A percentile compares a stretch with the other conserved stretches of the same genome.
Conservation (phyloP, 2,797 vertebrate genomes). For the Malacoraja senta region DNA sequence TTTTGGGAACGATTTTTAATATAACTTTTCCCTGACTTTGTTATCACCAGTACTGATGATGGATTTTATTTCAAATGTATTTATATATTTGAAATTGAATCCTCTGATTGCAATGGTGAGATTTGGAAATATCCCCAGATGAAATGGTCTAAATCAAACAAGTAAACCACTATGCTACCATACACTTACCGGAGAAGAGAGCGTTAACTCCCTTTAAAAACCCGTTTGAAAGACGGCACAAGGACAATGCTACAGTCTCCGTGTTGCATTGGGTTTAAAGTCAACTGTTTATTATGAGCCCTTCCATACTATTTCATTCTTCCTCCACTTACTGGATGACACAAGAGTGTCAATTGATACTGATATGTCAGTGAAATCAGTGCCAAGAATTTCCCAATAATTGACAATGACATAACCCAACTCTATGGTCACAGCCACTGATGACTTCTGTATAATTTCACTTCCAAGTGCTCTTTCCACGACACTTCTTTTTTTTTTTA, state of each 20-base stretch:
- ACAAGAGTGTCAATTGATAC: not conserved
- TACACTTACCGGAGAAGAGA: not conserved
- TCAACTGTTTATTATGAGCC: not conserved
- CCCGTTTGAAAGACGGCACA: not conserved
- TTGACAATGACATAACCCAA: not conserved
- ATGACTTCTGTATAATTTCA: not conserved
- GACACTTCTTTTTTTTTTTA: not conserved
- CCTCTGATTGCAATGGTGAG: too few species aligned
- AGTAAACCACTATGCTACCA: too few species aligned
- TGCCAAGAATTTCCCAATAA: not conserved
- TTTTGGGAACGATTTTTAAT: too few species aligned
- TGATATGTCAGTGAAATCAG: not conserved
- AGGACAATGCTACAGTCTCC: not conserved
- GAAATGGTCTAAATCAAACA: too few species aligned
- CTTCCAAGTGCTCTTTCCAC: not conserved
- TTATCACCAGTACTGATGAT: too few species aligned
- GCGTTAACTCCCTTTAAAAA: not conserved
- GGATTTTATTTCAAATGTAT: too few species aligned
- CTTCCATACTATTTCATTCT: not conserved
- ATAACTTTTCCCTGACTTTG: too few species aligned
- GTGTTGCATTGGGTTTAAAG: not conserved
- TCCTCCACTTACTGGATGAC: not conserved
- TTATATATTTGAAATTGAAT: too few species aligned
- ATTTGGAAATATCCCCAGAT: too few species aligned
- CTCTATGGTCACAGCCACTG: too few species aligned